Evolutionary conservation across 37 sponge, comb jelly and placozoan species (phyloP), one percentile per base, ranked within the genome.

Genomic region (Tethya wilhelma): DNA sequence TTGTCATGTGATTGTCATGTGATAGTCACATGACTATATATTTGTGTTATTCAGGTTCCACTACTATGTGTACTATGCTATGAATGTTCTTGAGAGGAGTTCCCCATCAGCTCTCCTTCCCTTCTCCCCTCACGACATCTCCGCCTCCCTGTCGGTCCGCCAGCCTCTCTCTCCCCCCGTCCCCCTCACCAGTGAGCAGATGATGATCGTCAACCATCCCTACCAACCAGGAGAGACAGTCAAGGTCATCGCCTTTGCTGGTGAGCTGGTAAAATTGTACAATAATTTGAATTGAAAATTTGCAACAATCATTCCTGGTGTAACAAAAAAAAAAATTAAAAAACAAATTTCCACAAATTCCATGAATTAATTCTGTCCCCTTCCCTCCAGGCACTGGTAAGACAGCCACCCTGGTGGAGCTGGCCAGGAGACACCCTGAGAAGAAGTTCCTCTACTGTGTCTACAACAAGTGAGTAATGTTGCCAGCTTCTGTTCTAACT

Each of bases 191-290:
- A 25, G 26, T 46, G 73, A 72, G 49, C 73, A 72, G 73, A 26
- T 32, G 26, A 45, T 26, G 49, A 17, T 72, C 2, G 73, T 44
- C 49, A 44, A 45, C 32, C 73, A 72, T 32, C 30, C 36, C 5
- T 29, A 45, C 7, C 73, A 72, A 30, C 22, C 73, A 25, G 73
- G 73, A 44, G 49, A 72, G 28, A 23, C 36, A 29, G 49, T 72
- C 46, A 72, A 72, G 22, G 73, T 72, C 7, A 44, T 72, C 6
- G 73, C 73, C 8, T 72, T 72, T 72, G 73, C 73, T 45, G 73
- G 73, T 72, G 9, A n/a, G n/a, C n/a, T n/a, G n/a, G n/a, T n/a
- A n/a, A n/a, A n/a, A n/a, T n/a, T n/a, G n/a, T n/a, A n/a, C n/a
- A n/a, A n/a, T n/a, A n/a, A n/a, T n/a, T n/a, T n/a, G n/a, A n/a